Percentiles rank a stretch among this genome's conserved stretches.
phyloP scores from a whole-genome alignment of 2,888 invertebrate genomes.

The Leptothorax acervorum region DNA sequence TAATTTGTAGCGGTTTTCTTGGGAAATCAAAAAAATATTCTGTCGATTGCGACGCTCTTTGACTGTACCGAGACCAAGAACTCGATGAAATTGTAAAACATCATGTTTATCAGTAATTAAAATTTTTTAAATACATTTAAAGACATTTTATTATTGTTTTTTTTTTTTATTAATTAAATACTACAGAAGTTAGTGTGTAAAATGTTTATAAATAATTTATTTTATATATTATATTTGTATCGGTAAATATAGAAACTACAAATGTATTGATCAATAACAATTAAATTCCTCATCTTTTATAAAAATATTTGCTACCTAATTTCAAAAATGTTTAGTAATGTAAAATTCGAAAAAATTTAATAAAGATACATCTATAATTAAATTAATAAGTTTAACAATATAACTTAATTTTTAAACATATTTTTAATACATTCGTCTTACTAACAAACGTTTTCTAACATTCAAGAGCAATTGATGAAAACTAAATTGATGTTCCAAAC shows the following conservation, averaged over 20 bases:
- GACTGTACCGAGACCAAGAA: neutral
- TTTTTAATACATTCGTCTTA: neutral
- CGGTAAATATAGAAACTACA: neutral
- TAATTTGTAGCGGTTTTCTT: slow-evolving; percentile 70
- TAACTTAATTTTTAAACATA: neutral
- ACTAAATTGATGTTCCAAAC: slow-evolving; percentile 41
- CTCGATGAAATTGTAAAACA: neutral
- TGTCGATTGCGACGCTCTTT: neutral
- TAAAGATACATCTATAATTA: neutral
- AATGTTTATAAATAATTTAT: neutral
- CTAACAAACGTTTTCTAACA: neutral
- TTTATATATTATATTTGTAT: neutral
- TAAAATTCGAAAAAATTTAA: neutral
- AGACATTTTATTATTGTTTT: neutral
- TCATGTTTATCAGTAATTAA: neutral
- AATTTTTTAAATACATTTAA: neutral
- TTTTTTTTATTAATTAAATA: neutral
- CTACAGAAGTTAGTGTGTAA: neutral
- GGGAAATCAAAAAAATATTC: slow-evolving; percentile 36
- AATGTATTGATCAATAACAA: neutral
- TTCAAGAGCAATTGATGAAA: slow-evolving; percentile 24
- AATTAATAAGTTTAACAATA: neutral
- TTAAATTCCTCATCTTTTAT: neutral
- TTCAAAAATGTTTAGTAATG: neutral
- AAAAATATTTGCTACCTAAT: neutral